These are phyloP conservation scores for Caenorhabditis zanzibari DNA, from an alignment of 2,888 invertebrate species.

Conservation along the genomic window DNA sequence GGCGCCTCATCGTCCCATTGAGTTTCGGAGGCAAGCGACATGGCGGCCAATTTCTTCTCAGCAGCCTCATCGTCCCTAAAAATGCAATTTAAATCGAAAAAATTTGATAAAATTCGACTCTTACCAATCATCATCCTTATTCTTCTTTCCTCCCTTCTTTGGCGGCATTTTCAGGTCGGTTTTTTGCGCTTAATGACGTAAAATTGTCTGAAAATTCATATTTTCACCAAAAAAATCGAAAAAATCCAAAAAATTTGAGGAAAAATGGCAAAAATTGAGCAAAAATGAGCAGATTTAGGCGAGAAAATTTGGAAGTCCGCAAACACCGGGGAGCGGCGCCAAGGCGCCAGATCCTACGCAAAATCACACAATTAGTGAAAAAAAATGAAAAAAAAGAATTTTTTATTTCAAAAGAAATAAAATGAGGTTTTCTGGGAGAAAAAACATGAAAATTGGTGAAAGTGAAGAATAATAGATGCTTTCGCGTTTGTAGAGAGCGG, in stretches of 20 bases:
- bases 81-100: not conserved
- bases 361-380: not conserved
- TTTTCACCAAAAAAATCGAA: not conserved
- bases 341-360: conserved; percentile 2
- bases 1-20: conserved; percentile 71
- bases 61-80: conserved; percentile 77
- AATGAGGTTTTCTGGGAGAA: no score
- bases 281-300: conserved; percentile 21
- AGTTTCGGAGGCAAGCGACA: conserved; percentile 63
- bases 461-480: no score
- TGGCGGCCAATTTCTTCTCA: conserved; percentile 68
- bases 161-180: conserved; percentile 74
- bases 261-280: conserved; percentile 9
- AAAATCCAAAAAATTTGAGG: not conserved
- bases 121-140: conserved; percentile 76
- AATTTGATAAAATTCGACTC: not conserved
- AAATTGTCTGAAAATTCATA: conserved; percentile 7
- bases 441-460: no score
- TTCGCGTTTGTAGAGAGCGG: no score
- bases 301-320: conserved; percentile 35
- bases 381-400: no score
- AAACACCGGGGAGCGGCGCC: conserved; percentile 14
- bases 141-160: conserved; percentile 76
- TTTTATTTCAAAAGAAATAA: no score
- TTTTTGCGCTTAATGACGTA: conserved; percentile 35